Evolutionary conservation across 2,797 vertebrate genomes (phyloP), one percentile per base, ranked within the genome.

Genomic region (Anableps anableps): DNA sequence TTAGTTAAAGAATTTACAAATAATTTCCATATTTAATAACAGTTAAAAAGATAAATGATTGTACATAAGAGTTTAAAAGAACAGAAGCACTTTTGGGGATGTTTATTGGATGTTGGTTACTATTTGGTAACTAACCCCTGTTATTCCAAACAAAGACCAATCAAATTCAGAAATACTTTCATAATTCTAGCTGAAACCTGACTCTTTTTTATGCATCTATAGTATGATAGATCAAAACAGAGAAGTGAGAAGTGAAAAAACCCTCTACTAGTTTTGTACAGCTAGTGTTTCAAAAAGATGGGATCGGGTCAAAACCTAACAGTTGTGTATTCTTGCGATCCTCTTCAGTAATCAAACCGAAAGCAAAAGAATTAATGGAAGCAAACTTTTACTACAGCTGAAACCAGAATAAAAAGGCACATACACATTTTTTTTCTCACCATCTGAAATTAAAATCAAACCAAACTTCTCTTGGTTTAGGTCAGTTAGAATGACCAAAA

Each of bases 1-100:
- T 66, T 23, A 41, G 36, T 10, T 43, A 72, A 75, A 62, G 1
- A 6, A 71, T 17, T 72, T 51, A n/a, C 0, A n/a, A 47, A 70
- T 81, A 47, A 82, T 74, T 81, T 47, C 71, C 0, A 72, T 68
- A 26, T 60, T 45, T 62, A 11, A 70, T 11, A 75, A 55, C 29
- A 55, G 34, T 53, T 43, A 19, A 58, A 64, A 38, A 47, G 4
- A 71, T 9, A 71, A 26, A 31, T 8, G 45, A 66, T 17, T 1
- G 26, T 34, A 11, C 31, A 36, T 36, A 2, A 34, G 19, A 51
- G 4, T 11, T 23, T 31, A 23, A 1, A 10, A 34, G 47, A 50
- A 50, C 16, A 31, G 29, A 50, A 10, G 17, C 45, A 50, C 29
- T 72, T 31, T 48, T 72, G 29, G 3, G 1, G 1, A 4, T 4